These are phyloP conservation scores for Spizaetus ornatus DNA, from an alignment of 2,113 vertebrate genomes.

Conservation along the genomic window DNA sequence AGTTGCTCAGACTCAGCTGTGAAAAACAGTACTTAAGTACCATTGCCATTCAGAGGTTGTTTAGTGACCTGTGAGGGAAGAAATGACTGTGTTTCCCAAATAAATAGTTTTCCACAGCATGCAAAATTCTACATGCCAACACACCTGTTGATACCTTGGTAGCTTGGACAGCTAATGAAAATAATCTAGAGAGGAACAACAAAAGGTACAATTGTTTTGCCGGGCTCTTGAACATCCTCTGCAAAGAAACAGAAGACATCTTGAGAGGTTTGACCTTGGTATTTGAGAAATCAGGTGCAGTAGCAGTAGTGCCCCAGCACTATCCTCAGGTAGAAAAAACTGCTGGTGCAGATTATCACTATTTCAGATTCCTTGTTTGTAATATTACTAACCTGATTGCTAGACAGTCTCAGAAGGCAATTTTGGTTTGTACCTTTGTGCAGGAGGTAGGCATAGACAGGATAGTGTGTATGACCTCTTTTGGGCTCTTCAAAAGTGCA, in stretches of 20 bases:
- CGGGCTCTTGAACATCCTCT: neutral
- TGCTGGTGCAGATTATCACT: neutral
- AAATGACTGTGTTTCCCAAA: neutral
- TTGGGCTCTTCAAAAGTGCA: neutral
- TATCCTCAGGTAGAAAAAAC: neutral
- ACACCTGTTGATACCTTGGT: neutral
- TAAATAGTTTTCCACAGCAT: neutral
- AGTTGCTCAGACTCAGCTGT: neutral
- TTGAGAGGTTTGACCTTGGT: neutral
- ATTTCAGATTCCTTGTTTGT: neutral
- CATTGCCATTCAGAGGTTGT: neutral
- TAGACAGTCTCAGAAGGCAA: neutral
- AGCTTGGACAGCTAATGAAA: neutral
- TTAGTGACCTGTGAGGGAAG: neutral
- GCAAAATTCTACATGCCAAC: neutral
- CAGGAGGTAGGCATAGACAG: neutral
- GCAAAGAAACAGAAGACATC: neutral
- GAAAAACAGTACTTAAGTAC: neutral
- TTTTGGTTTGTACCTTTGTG: neutral
- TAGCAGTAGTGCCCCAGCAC: neutral
- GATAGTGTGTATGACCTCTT: neutral
- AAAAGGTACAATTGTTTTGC: neutral
- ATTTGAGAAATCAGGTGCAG: neutral
- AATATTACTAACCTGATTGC: neutral
- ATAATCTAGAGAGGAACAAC: neutral